Conservation (phyloP, 64 coral and sea anemone species). For the Dendrophyllia cribrosa region DNA sequence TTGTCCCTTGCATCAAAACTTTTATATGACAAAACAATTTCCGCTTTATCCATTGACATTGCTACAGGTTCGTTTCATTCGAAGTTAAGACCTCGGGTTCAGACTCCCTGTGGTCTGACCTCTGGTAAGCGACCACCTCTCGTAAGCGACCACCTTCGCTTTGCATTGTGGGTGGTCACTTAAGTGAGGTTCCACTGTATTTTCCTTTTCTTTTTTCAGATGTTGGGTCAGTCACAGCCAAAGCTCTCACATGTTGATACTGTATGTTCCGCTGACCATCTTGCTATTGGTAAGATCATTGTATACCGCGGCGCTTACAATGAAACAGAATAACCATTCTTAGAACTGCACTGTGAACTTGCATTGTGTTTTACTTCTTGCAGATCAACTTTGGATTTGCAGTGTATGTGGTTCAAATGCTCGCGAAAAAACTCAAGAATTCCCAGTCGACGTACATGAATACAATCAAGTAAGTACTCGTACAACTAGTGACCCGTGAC, state of each 20-base stretch:
- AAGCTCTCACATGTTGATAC: constrained; percentile 41
- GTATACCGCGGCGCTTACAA: too few relatives aligned
- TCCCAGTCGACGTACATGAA: constrained; percentile 19
- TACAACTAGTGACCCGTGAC: too few relatives aligned
- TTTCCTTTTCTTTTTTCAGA: constrained; percentile 10
- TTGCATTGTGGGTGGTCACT: too few relatives aligned
- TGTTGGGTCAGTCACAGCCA: constrained; percentile 53
- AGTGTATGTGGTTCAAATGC: constrained; percentile 48
- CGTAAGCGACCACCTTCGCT: too few relatives aligned
- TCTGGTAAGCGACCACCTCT: too few relatives aligned
- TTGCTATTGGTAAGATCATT: constrained; percentile 56
- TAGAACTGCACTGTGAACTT: not conserved
- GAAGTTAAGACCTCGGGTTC: too few relatives aligned
- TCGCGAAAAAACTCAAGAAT: constrained; percentile 28
- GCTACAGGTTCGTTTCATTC: too few relatives aligned
- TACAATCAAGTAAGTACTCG: constrained; percentile 39
- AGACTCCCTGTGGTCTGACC: too few relatives aligned
- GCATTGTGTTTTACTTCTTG: not conserved
- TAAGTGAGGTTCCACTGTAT: too few relatives aligned
- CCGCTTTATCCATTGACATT: too few relatives aligned
- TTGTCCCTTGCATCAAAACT: too few relatives aligned
- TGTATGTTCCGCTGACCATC: constrained; percentile 67
- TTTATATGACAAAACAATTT: too few relatives aligned
- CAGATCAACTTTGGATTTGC: constrained; percentile 69
- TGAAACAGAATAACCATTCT: not conserved